Percentiles rank a stretch among this genome's conserved stretches.
These are phyloP conservation scores for Biston betularia DNA, from an alignment of 2,888 invertebrate species.

Conservation along the genomic window DNA sequence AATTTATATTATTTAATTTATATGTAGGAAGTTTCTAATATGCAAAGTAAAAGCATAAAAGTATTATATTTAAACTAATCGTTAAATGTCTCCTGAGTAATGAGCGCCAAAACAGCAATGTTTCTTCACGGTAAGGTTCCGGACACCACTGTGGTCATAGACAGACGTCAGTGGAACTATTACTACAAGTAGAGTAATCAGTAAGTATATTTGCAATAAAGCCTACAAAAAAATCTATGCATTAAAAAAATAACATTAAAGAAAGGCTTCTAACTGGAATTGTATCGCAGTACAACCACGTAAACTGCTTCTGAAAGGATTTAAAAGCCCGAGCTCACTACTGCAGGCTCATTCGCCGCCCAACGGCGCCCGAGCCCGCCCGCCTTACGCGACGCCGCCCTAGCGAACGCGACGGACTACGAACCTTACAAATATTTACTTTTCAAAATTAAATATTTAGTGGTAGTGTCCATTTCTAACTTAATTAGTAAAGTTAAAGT, in stretches of 20 bases:
- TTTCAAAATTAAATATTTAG: background rate
- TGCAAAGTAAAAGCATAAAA: no score
- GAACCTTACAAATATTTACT: background rate
- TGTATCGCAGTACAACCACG: background rate
- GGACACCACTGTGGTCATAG: no score
- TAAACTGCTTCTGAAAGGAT: slow-evolving; percentile 41
- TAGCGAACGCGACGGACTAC: slow-evolving; percentile 36
- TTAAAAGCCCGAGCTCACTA: slow-evolving; percentile 50
- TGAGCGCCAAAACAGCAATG: no score
- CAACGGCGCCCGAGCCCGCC: slow-evolving; percentile 69
- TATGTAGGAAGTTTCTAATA: no score
- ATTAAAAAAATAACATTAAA: background rate
- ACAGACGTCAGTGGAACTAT: no score
- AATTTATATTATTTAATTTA: no score
- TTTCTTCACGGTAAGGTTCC: no score
- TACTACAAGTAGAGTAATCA: no score
- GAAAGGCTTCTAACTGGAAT: background rate
- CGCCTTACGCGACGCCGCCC: slow-evolving; percentile 53
- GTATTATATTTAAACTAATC: no score
- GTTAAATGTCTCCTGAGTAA: no score
- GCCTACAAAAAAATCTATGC: no score
- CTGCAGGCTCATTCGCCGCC: slow-evolving; percentile 66
- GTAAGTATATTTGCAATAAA: no score
- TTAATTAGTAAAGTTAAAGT: slow-evolving; percentile 1
- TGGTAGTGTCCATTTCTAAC: background rate